Evolutionary conservation across 1,140 invertebrate species (phyloP).

Genomic region (Drosophila funebris): DNA sequence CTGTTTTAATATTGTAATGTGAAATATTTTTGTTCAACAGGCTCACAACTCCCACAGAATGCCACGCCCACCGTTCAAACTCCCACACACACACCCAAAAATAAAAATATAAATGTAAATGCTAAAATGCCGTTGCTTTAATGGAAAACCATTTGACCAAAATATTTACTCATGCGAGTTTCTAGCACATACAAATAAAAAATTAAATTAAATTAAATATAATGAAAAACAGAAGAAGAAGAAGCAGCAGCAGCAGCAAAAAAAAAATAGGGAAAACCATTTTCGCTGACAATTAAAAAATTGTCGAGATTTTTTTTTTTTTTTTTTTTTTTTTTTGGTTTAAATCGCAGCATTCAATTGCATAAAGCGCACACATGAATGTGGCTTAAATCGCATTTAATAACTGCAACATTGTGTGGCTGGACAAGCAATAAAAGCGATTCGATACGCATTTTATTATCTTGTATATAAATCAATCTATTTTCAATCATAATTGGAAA

Average conservation of each 20-base stretch:
- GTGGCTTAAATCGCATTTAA: slow-evolving; percentile 76
- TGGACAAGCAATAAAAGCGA: slow-evolving; percentile 4
- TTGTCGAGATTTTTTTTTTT: slow-evolving; percentile 34
- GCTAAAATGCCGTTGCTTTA: slow-evolving; percentile 35
- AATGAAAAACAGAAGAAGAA: background rate
- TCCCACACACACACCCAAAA: background rate
- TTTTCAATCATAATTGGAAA: slow-evolving; percentile 4
- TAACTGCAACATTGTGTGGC: slow-evolving; percentile 46
- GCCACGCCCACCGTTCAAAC: background rate
- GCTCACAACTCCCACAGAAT: slow-evolving; percentile 14
- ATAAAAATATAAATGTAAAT: no score
- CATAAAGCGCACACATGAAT: slow-evolving; percentile 49
- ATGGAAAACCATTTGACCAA: slow-evolving; percentile 67
- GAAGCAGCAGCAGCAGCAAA: background rate
- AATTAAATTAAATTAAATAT: slow-evolving; percentile 44
- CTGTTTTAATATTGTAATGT: slow-evolving; percentile 80
- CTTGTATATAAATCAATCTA: background rate
- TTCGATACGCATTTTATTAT: background rate
- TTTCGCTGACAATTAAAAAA: slow-evolving; percentile 63
- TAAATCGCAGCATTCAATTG: slow-evolving; percentile 34
- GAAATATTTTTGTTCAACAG: slow-evolving; percentile 66
- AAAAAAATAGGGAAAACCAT: slow-evolving; percentile 12
- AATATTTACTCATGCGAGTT: slow-evolving; percentile 36
- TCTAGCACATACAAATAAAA: slow-evolving; percentile 28
- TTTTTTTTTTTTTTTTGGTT: no score